Evolutionary conservation across 2,888 invertebrate species (phyloP).

Genomic region (Stramonita haemastoma): DNA sequence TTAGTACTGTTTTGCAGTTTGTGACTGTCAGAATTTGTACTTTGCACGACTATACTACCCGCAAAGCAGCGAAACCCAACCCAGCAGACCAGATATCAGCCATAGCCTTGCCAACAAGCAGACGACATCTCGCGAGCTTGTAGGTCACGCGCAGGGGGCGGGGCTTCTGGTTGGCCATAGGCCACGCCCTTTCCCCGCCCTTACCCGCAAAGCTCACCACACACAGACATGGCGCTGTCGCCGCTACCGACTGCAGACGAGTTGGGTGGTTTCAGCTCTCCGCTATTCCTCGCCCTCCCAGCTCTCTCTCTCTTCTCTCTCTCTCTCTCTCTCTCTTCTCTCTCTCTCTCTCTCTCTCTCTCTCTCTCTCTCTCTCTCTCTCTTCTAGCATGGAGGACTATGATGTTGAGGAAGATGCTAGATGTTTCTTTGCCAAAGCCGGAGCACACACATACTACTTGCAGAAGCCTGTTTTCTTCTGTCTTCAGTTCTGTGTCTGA

Average conservation of each 20-base stretch:
- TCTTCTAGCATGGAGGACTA: background rate
- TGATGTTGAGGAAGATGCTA: no score
- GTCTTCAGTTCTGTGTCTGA: background rate
- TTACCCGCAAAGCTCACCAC: background rate
- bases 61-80: background rate
- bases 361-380: background rate
- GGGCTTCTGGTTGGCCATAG: background rate
- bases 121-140: conserved; percentile 37
- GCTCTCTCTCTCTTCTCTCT: conserved; percentile 21
- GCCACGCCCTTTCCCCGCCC: conserved; percentile 30
- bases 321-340: conserved; percentile 1
- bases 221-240: background rate
- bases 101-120: conserved; percentile 23
- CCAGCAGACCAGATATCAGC: conserved; percentile 20
- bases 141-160: conserved; percentile 43
- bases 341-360: background rate
- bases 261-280: background rate
- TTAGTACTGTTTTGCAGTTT: conserved; percentile 29
- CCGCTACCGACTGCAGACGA: background rate
- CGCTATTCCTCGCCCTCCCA: background rate
- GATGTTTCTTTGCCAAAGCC: background rate
- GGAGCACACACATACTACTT: background rate
- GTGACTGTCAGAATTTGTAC: conserved; percentile 20
- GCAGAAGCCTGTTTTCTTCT: no score
- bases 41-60: conserved; percentile 31